A percentile compares a stretch with the other conserved stretches of the same genome.
phyloP scores from a whole-genome alignment of 1,140 invertebrate genomes.

The Drosophila ficusphila region DNA sequence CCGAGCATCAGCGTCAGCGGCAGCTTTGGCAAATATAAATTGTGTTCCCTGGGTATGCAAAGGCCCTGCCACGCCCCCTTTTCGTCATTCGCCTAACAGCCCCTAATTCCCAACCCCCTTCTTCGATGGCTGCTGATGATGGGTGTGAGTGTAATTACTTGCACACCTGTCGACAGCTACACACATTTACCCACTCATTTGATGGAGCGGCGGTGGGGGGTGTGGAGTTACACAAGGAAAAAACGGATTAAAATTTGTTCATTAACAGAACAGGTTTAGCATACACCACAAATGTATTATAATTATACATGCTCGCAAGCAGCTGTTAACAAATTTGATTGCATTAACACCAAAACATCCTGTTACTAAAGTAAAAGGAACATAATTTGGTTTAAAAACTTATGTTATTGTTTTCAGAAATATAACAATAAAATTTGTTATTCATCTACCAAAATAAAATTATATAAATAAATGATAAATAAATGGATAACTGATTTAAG shows the following conservation, averaged over 20 bases:
- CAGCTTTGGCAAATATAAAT: slow-evolving; percentile 79
- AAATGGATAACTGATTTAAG: too few species aligned
- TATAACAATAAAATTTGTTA: too few species aligned
- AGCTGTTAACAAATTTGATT: too few species aligned
- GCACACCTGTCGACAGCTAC: slow-evolving; percentile 81
- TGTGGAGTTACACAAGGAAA: not conserved
- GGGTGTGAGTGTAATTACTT: slow-evolving; percentile 79
- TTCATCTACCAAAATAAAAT: too few species aligned
- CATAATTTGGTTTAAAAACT: too few species aligned
- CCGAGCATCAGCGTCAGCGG: slow-evolving; percentile 41
- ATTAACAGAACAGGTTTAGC: too few species aligned
- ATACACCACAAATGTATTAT: fast-evolving
- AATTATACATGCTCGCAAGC: too few species aligned
- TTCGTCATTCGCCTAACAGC: not conserved
- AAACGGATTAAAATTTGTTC: not conserved
- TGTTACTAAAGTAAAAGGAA: too few species aligned
- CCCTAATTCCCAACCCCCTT: not conserved
- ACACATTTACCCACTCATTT: slow-evolving; percentile 79
- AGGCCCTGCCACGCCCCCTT: slow-evolving; percentile 19
- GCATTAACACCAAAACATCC: too few species aligned
- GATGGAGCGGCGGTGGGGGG: slow-evolving; percentile 21
- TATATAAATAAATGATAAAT: too few species aligned
- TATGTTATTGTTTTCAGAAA: too few species aligned
- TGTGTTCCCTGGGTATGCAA: slow-evolving; percentile 72
- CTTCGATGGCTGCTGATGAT: slow-evolving; percentile 47